Evolutionary conservation across 2,888 invertebrate genomes (phyloP).

Genomic region (Standfussiana lucernea): DNA sequence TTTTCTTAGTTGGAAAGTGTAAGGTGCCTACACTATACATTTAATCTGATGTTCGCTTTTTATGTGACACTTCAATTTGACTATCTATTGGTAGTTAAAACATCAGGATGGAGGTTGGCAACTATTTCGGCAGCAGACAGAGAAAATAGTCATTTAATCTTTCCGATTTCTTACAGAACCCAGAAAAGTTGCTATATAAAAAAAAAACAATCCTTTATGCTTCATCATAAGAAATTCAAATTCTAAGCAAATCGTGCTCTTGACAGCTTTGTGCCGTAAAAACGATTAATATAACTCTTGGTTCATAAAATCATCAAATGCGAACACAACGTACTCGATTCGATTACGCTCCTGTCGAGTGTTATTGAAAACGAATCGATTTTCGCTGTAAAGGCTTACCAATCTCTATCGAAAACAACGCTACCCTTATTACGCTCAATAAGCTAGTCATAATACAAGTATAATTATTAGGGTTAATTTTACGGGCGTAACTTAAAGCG

Average conservation of each 20-base stretch:
- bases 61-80: not conserved
- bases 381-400: conserved; percentile 47
- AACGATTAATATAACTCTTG: conserved; percentile 59
- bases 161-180: not conserved
- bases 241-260: conserved; percentile 46
- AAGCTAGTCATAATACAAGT: conserved; percentile 17
- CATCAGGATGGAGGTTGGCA: not conserved
- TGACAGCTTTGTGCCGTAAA: conserved; percentile 46
- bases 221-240: conserved; percentile 44
- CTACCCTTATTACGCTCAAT: conserved; percentile 16
- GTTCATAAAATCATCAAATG: conserved; percentile 53
- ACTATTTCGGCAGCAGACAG: not conserved
- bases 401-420: conserved; percentile 45
- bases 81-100: not conserved
- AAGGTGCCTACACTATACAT: not conserved
- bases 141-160: not conserved
- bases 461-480: conserved; percentile 39
- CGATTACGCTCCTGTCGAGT: conserved; percentile 55
- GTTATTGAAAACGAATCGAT: conserved; percentile 58
- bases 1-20: not conserved
- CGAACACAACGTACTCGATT: conserved; percentile 49
- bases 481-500: not conserved
- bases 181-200: conserved; percentile 11
- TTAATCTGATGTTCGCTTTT: not conserved
- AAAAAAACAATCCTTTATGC: conserved; percentile 16